Evolutionary conservation across 1,140 invertebrate genomes (phyloP).

Genomic region (Tetraneura akinire): DNA sequence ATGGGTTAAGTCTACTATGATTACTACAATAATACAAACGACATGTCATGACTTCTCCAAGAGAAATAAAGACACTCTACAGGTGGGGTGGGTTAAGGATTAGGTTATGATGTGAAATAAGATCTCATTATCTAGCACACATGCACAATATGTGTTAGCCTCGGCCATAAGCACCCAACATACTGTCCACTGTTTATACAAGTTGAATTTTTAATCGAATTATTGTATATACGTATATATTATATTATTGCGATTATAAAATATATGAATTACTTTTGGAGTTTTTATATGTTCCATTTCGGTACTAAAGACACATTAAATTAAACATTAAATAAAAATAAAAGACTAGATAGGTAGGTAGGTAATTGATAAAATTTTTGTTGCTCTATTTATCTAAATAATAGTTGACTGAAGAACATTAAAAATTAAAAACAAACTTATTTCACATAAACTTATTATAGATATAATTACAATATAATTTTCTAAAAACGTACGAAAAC

Average conservation of each 20-base stretch:
- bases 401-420: too few relatives aligned
- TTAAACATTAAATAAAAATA: neutral
- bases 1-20: constrained; percentile 44
- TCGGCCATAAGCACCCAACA: constrained; percentile 41
- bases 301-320: constrained; percentile 4
- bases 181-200: neutral
- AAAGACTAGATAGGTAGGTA: neutral
- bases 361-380: too few relatives aligned
- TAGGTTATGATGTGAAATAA: neutral
- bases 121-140: constrained; percentile 39
- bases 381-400: too few relatives aligned
- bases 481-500: too few relatives aligned
- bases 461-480: too few relatives aligned
- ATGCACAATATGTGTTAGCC: constrained; percentile 48
- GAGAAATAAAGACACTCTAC: constrained; percentile 28
- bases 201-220: neutral
- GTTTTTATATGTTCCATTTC: constrained; percentile 50
- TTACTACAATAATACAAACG: constrained; percentile 44
- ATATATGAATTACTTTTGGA: constrained; percentile 45
- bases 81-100: constrained; percentile 13
- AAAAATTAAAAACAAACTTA: too few relatives aligned
- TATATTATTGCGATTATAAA: neutral
- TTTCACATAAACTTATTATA: too few relatives aligned
- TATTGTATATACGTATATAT: constrained; percentile 14
- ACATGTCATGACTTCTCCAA: constrained; percentile 2